Evolutionary conservation across 1,140 invertebrate species (phyloP).

Genomic region (Lepidurus apus): DNA sequence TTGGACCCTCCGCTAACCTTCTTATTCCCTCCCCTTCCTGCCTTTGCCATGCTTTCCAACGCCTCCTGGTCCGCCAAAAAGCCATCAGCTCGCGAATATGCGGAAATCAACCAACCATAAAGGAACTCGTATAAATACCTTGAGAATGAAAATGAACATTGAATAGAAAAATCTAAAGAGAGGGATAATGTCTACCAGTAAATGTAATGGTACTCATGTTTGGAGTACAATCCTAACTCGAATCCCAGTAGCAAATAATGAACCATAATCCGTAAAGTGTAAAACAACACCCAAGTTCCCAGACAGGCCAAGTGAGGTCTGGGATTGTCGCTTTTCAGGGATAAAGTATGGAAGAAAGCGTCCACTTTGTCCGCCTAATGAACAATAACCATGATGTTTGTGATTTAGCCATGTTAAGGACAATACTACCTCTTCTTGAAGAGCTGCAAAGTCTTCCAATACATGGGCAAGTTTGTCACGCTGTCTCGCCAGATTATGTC

Average conservation of each 20-base stretch:
- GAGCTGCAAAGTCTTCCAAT: conserved; percentile 76
- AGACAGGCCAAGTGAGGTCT: conserved; percentile 77
- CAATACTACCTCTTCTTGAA: conserved; percentile 81
- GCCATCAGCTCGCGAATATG: conserved; percentile 79
- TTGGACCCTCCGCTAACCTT: conserved; percentile 40
- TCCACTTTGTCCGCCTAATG: conserved; percentile 86
- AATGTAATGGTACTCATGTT: conserved; percentile 94
- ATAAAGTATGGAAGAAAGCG: conserved; percentile 67
- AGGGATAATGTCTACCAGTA: conserved; percentile 63
- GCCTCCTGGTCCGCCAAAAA: conserved; percentile 72
- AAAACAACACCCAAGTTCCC: conserved; percentile 92
- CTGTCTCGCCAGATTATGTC: conserved; percentile 90
- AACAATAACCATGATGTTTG: conserved; percentile 10
- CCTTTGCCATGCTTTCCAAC: conserved; percentile 38
- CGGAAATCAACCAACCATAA: conserved; percentile 87
- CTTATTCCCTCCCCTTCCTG: conserved; percentile 34
- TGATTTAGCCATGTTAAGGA: neutral
- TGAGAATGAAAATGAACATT: conserved; percentile 27
- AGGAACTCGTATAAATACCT: conserved; percentile 93
- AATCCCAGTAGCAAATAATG: conserved; percentile 90
- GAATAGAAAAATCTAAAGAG: conserved; percentile 23
- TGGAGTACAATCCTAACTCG: conserved; percentile 89
- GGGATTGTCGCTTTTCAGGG: conserved; percentile 60
- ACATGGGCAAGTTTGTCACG: conserved; percentile 86
- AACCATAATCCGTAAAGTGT: conserved; percentile 92